These are phyloP conservation scores for Phortica magna DNA, from an alignment of 2,888 invertebrate species.

Conservation along the genomic window DNA sequence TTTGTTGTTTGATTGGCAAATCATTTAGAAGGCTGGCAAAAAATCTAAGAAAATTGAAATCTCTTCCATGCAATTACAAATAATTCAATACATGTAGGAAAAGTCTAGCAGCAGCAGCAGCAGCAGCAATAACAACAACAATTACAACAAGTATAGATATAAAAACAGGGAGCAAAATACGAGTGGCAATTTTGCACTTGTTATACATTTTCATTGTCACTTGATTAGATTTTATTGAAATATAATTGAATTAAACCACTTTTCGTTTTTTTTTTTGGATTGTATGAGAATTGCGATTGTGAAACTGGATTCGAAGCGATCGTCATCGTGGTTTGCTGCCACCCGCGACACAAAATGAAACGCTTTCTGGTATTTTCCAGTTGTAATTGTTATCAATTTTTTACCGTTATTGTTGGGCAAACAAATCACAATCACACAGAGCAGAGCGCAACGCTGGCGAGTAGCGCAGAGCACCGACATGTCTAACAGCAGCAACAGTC, in stretches of 20 bases:
- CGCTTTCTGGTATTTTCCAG: slow-evolving; percentile 66
- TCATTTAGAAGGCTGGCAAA: not conserved
- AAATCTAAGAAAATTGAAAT: too few relatives aligned
- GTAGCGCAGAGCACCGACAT: too few relatives aligned
- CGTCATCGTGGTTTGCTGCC: not conserved
- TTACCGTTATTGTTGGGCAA: slow-evolving; percentile 25
- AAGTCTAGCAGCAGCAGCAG: slow-evolving; percentile 6
- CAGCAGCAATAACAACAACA: slow-evolving; percentile 9
- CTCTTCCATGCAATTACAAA: too few relatives aligned
- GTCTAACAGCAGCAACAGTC: not conserved
- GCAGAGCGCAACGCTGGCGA: not conserved
- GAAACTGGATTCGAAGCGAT: slow-evolving; percentile 17
- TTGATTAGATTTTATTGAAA: slow-evolving; percentile 72
- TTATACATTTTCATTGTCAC: slow-evolving; percentile 53
- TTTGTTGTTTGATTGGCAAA: slow-evolving; percentile 18
- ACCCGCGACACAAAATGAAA: slow-evolving; percentile 38
- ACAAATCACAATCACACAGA: slow-evolving; percentile 41
- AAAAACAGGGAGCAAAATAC: not conserved
- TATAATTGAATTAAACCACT: slow-evolving; percentile 68
- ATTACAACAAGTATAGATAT: not conserved
- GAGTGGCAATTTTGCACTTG: slow-evolving; percentile 26
- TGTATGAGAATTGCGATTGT: not conserved
- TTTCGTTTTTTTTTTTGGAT: slow-evolving; percentile 52
- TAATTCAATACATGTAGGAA: too few relatives aligned
- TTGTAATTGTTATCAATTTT: slow-evolving; percentile 51